Conservation (phyloP, 2,797 vertebrate genomes). For the Choloepus didactylus region DNA sequence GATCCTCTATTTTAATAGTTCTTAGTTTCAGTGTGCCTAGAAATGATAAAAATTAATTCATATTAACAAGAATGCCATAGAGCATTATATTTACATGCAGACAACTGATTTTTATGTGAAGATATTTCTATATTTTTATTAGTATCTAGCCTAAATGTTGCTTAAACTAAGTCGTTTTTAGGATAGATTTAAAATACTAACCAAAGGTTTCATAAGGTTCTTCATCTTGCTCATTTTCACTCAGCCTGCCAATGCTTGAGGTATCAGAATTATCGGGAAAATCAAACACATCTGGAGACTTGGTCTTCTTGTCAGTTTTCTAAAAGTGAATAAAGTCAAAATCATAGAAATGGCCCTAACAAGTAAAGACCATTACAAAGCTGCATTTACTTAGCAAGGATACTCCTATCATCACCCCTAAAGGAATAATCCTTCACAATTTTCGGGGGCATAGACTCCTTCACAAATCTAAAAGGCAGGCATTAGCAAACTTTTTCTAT, state of each 20-base stretch:
- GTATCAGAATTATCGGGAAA: constrained; percentile 76
- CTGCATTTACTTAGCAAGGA: not conserved
- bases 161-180: not conserved
- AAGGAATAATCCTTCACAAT: not conserved
- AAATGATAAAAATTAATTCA: constrained; percentile 17
- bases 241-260: constrained; percentile 82
- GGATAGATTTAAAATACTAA: constrained; percentile 79
- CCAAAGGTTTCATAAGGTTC: constrained; percentile 87
- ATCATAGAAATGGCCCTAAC: not conserved
- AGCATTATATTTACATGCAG: not conserved
- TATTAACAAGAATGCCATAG: not conserved
- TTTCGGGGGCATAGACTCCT: not conserved
- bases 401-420: not conserved
- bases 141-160: not conserved
- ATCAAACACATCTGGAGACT: not conserved
- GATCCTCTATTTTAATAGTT: not conserved
- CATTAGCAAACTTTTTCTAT: not conserved
- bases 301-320: constrained; percentile 41
- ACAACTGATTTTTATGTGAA: not conserved
- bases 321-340: constrained; percentile 65
- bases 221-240: constrained; percentile 79
- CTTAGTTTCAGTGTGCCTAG: not conserved
- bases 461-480: not conserved
- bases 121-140: not conserved
- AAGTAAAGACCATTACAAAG: not conserved